Conservation (phyloP, 2,113 vertebrate genomes). For the Motacilla alba region DNA sequence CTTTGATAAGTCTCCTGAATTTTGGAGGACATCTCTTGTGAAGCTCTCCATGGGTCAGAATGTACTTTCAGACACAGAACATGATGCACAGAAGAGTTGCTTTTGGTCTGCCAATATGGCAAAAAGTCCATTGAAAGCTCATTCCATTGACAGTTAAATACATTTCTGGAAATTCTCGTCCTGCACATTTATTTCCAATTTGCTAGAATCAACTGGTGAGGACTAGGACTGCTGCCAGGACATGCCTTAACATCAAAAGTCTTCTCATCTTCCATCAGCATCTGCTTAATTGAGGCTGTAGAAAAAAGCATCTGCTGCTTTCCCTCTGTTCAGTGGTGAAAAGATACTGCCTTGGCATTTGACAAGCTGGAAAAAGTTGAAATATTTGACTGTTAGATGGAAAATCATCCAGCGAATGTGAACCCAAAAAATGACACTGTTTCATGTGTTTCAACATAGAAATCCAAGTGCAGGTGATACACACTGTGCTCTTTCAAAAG, state of each 20-base stretch:
- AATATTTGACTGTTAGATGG: neutral
- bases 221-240: conserved; percentile 1
- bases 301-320: neutral
- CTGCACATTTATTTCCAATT: conserved; percentile 16
- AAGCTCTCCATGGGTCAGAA: neutral
- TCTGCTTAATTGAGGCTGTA: conserved; percentile 5
- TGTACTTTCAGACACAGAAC: neutral
- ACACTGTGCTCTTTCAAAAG: neutral
- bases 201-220: neutral
- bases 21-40: neutral
- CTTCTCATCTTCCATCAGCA: neutral
- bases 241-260: neutral
- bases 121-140: neutral
- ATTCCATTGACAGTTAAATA: neutral
- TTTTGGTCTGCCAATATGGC: neutral
- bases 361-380: neutral
- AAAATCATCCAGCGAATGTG: neutral
- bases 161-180: neutral
- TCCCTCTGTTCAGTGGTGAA: neutral
- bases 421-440: neutral
- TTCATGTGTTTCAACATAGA: neutral
- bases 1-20: neutral
- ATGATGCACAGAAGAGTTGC: neutral
- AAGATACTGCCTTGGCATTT: neutral
- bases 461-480: neutral